These are phyloP conservation scores for Tolmerus cingulatus DNA, from an alignment of 2,888 invertebrate species.

Conservation along the genomic window DNA sequence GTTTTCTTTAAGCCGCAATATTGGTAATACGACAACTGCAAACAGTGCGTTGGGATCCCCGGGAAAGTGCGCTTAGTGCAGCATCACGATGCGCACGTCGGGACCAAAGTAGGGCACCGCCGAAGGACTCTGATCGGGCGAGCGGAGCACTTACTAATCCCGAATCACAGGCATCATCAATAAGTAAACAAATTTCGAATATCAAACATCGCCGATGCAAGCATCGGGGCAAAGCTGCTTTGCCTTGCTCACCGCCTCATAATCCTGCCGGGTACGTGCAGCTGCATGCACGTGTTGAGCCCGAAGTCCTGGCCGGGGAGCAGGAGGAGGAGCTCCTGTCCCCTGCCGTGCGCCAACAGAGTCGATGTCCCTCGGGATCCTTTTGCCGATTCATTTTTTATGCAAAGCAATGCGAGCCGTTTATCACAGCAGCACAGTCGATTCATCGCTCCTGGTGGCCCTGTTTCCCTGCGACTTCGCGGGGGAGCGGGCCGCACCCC, in stretches of 20 bases:
- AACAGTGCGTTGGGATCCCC: background rate
- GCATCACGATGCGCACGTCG: background rate
- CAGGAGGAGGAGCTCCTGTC: too few species aligned
- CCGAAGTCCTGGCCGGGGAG: background rate
- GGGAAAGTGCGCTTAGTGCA: background rate
- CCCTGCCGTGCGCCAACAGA: background rate
- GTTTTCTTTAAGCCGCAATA: background rate
- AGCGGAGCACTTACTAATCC: background rate
- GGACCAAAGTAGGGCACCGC: background rate
- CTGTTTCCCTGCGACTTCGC: background rate
- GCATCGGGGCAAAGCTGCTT: background rate
- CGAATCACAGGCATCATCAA: background rate
- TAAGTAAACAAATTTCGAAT: background rate
- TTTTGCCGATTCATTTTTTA: constrained; percentile 12
- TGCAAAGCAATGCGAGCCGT: background rate
- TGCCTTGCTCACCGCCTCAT: background rate
- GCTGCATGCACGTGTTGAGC: background rate
- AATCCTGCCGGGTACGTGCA: background rate
- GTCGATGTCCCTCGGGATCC: background rate
- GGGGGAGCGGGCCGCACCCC: background rate
- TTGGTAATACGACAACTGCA: background rate
- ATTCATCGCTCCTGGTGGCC: background rate
- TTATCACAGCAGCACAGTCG: constrained; percentile 4
- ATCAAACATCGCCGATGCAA: background rate
- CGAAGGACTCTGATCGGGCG: background rate